Percentiles rank a stretch among this genome's conserved stretches.
These are phyloP conservation scores for Rhagologus leucostigma DNA, from an alignment of 2,113 vertebrate genomes.

Conservation along the genomic window DNA sequence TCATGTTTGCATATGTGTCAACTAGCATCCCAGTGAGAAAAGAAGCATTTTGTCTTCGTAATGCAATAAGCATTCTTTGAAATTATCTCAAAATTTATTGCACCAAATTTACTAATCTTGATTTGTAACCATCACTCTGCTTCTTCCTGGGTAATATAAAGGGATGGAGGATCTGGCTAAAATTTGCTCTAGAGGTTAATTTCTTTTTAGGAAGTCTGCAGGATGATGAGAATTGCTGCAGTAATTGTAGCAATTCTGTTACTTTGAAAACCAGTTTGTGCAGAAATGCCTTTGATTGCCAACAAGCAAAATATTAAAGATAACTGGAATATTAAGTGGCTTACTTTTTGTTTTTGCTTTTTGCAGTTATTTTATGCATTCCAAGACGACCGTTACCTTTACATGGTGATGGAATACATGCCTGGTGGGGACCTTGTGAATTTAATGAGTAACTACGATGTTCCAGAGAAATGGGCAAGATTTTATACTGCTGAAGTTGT, in stretches of 20 bases:
- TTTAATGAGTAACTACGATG: constrained; percentile 98
- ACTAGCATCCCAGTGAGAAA: neutral
- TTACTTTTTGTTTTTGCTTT: neutral
- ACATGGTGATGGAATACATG: constrained; percentile 99
- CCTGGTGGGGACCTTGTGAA: constrained; percentile 97
- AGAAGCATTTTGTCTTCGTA: neutral
- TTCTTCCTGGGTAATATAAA: neutral
- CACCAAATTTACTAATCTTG: neutral
- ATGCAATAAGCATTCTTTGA: neutral
- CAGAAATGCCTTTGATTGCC: neutral
- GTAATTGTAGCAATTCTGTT: neutral
- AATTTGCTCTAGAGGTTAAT: neutral
- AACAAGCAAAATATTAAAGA: neutral
- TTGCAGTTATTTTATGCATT: constrained; percentile 95
- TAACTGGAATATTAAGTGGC: neutral
- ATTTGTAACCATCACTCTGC: neutral
- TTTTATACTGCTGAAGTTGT: constrained; percentile 99
- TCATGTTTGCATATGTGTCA: neutral
- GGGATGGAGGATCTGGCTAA: neutral
- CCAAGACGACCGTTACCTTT: constrained; percentile 97
- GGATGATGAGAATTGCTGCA: neutral
- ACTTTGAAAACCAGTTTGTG: neutral
- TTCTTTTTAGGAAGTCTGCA: neutral
- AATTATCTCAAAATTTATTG: neutral
- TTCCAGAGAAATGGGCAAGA: constrained; percentile 97